These are phyloP conservation scores for Tapirus terrestris DNA, from an alignment of 2,113 vertebrate species.

Conservation along the genomic window DNA sequence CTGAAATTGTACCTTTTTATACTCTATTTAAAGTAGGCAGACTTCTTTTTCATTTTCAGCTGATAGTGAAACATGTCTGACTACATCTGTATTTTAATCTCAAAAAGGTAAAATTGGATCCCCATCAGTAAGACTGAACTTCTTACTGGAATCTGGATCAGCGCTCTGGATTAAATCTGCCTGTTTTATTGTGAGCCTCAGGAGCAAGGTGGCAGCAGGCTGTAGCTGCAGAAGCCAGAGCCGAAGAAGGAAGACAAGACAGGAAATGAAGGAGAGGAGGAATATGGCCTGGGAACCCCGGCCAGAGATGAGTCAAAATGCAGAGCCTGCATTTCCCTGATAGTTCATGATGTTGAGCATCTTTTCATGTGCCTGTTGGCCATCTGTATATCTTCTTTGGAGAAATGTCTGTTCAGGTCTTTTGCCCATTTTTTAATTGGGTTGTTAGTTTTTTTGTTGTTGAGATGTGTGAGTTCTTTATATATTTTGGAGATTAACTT, in stretches of 20 bases:
- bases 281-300: accelerated
- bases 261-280: neutral
- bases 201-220: neutral
- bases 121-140: neutral
- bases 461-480: no score
- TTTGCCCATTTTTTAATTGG: no score
- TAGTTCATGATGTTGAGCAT: no score
- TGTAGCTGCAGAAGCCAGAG: neutral
- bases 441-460: no score
- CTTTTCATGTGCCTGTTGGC: no score
- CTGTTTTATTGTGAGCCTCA: neutral
- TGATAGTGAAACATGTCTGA: neutral
- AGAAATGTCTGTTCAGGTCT: no score
- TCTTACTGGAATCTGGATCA: neutral
- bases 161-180: neutral
- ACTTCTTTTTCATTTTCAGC: conserved; percentile 37
- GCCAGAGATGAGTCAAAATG: neutral
- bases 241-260: neutral
- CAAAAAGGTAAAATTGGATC: neutral
- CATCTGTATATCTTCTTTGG: no score
- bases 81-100: neutral
- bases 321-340: neutral
- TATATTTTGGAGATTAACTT: no score
- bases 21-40: conserved; percentile 3
- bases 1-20: conserved; percentile 28